Evolutionary conservation across 1,140 invertebrate genomes (phyloP).

Genomic region (Drosophila guanche): DNA sequence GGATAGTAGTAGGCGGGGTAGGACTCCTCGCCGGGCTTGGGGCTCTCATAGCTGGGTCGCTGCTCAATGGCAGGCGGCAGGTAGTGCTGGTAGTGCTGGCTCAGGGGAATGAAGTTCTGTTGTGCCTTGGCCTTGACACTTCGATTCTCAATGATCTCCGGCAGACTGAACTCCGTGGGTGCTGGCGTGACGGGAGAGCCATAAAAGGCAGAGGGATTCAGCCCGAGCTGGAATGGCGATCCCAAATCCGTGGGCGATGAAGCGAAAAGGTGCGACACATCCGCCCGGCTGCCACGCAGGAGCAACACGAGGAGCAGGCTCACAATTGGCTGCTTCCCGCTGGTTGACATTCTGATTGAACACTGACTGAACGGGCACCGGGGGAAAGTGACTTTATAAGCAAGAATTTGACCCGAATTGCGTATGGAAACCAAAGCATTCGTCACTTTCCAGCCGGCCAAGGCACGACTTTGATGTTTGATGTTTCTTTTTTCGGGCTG

Average conservation of each 20-base stretch:
- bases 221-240: slow-evolving; percentile 36
- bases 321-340: slow-evolving; percentile 34
- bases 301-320: slow-evolving; percentile 4
- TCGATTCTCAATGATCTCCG: slow-evolving; percentile 77
- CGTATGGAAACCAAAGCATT: slow-evolving; percentile 4
- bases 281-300: slow-evolving; percentile 6
- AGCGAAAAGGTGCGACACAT: slow-evolving; percentile 69
- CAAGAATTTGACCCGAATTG: slow-evolving; percentile 41
- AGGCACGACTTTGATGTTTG: slow-evolving; percentile 57
- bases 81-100: slow-evolving; percentile 72
- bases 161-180: slow-evolving; percentile 63
- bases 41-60: slow-evolving; percentile 66
- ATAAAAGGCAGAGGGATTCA: slow-evolving; percentile 37
- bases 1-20: slow-evolving; percentile 64
- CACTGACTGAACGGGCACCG: slow-evolving; percentile 36
- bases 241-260: slow-evolving; percentile 40
- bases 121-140: slow-evolving; percentile 41
- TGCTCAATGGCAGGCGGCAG: slow-evolving; percentile 59
- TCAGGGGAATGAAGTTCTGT: slow-evolving; percentile 62
- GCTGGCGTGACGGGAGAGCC: slow-evolving; percentile 34
- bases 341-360: slow-evolving; percentile 49
- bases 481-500: slow-evolving; percentile 5
- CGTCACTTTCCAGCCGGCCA: slow-evolving; percentile 42
- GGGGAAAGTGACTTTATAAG: slow-evolving; percentile 63
- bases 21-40: slow-evolving; percentile 54